Percentiles rank a stretch among this genome's conserved stretches.
Conservation (phyloP, 2,797 vertebrate genomes). For the Semaprochilodus insignis region DNA sequence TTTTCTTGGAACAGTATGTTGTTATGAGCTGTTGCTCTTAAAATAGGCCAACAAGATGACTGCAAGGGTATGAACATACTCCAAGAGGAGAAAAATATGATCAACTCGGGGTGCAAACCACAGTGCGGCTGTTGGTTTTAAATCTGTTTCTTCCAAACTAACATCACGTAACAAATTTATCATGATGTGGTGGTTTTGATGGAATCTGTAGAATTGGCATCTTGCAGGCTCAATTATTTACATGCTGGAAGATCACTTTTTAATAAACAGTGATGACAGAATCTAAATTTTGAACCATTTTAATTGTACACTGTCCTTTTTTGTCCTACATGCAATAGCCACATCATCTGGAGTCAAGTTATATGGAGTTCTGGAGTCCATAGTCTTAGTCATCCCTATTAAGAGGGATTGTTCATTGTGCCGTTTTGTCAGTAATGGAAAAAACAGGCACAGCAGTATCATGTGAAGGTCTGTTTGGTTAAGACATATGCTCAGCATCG, state of each 20-base stretch:
- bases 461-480: background rate
- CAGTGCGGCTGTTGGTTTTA: too few species aligned
- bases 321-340: background rate
- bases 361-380: background rate
- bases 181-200: background rate
- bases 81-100: too few species aligned
- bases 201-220: background rate
- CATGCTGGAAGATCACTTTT: background rate
- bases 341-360: background rate
- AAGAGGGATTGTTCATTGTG: background rate
- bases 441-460: background rate
- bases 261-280: background rate
- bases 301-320: background rate
- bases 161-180: background rate
- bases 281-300: background rate
- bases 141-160: too few species aligned
- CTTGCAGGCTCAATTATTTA: background rate
- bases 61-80: too few species aligned
- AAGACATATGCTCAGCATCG: background rate
- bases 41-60: too few species aligned
- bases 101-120: too few species aligned
- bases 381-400: background rate
- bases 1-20: background rate
- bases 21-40: background rate
- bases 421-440: background rate